Base-by-base conservation (phyloP, 2,797 vertebrate species). In the Danionella dracula region DNA sequence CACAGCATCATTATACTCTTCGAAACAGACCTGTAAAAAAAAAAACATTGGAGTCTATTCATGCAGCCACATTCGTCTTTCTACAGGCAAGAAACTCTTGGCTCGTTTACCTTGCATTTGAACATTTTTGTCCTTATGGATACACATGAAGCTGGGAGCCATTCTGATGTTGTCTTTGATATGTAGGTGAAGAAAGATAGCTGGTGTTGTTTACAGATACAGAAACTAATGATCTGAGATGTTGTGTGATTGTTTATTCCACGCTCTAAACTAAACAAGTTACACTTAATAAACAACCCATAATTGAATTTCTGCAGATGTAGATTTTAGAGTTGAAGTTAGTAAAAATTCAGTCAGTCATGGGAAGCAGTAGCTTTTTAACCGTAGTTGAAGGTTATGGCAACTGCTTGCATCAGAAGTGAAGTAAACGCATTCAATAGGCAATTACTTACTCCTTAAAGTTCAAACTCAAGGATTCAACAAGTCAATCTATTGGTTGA, bases 161-260 rank as follows among this genome's bases (percentile, higher is more conserved):
- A 49, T 42, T 45, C 51, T 19, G 34, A 35, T 49, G 48, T 20
- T 45, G 21, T 8, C 53, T 70, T 59, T 64, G 67, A 76, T 67
- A 34, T 32, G 27, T 34, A 19, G 41, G 23, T 13, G n/a, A 56
- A 53, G 10, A 31, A 4, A 19, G 23, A 27, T 45, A 32, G 23
- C 10, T 15, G 48, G 56, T 29, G 34, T 41, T 37, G 32, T 20
- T 31, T 12, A 35, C 11, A 29, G 37, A 58, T 10, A 21, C 27
- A 40, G 13, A 8, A 31, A 38, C 37, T 50, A 49, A 16, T 44
- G 58, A 12, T 29, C 48, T 20, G 29, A 16, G 40, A 11, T 13
- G 16, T 32, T 32, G 40, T 48, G 41, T 23, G 41, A 27, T 57
- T 41, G 37, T 41, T 41, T 41, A 32, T 45, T 15, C 16, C 23